Evolutionary conservation across 2,113 vertebrate genomes (phyloP).

Genomic region (Urocynchramus pylzowi): DNA sequence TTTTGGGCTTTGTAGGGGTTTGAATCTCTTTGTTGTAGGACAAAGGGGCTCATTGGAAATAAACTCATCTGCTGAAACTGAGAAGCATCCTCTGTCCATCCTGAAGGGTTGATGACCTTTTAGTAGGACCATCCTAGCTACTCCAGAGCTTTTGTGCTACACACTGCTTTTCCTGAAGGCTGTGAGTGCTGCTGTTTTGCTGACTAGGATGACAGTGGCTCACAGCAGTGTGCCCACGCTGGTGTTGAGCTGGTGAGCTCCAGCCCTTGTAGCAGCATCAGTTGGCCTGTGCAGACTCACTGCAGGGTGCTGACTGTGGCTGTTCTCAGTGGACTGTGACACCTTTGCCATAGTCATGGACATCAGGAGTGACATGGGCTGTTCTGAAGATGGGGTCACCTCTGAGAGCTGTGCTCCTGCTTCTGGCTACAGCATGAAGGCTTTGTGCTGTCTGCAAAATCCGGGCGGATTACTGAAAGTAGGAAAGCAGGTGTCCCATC

Average conservation of each 20-base stretch:
- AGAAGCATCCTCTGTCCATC: neutral
- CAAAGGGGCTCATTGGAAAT: neutral
- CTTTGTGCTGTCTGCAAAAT: neutral
- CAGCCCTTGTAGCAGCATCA: fast-evolving
- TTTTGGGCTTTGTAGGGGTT: neutral
- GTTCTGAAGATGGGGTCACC: neutral
- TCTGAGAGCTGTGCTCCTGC: neutral
- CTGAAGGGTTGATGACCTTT: neutral
- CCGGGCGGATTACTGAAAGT: neutral
- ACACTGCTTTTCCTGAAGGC: neutral
- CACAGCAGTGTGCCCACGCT: neutral
- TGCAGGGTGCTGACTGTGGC: neutral
- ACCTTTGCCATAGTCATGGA: neutral
- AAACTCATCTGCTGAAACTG: neutral
- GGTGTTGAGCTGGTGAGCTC: neutral
- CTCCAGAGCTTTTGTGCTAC: neutral
- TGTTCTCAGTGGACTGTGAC: neutral
- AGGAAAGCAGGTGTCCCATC: neutral
- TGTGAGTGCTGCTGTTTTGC: neutral
- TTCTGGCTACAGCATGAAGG: neutral
- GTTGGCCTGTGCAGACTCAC: neutral
- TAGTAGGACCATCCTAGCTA: neutral
- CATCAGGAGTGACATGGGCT: neutral
- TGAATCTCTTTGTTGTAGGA: neutral
- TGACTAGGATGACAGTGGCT: neutral